Conservation (phyloP, 2,113 vertebrate genomes). For the Myiopsitta monachus region DNA sequence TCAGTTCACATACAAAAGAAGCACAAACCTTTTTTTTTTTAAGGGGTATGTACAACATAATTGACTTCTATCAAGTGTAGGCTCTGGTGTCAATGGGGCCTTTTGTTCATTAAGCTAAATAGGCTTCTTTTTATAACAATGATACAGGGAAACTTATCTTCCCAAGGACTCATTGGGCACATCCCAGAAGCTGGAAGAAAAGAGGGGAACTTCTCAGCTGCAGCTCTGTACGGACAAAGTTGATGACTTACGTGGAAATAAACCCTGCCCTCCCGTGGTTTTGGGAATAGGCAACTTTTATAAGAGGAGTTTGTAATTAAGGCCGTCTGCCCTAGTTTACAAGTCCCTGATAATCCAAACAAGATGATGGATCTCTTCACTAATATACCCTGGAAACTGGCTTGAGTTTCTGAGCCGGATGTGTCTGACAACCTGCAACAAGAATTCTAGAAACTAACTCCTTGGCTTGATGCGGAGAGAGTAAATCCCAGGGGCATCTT, state of each 20-base stretch:
- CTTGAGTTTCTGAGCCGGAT: background rate
- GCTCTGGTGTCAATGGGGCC: background rate
- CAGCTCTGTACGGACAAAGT: background rate
- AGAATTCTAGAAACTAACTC: background rate
- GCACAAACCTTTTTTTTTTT: background rate
- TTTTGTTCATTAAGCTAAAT: background rate
- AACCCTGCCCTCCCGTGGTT: background rate
- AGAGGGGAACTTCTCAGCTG: background rate
- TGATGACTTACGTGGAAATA: background rate
- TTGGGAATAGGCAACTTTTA: background rate
- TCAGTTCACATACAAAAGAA: background rate
- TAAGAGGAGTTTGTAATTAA: background rate
- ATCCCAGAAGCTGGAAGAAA: background rate
- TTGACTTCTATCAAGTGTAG: background rate
- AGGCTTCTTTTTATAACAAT: background rate
- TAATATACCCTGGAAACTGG: background rate
- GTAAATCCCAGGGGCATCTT: background rate
- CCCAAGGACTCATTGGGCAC: background rate
- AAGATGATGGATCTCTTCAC: background rate
- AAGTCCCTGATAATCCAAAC: background rate
- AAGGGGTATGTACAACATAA: background rate
- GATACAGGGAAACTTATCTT: background rate
- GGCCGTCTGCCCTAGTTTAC: background rate
- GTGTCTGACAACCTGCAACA: background rate
- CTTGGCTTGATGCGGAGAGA: background rate